Conservation (phyloP, 2,888 invertebrate genomes). For the Perizoma affinitatum region DNA sequence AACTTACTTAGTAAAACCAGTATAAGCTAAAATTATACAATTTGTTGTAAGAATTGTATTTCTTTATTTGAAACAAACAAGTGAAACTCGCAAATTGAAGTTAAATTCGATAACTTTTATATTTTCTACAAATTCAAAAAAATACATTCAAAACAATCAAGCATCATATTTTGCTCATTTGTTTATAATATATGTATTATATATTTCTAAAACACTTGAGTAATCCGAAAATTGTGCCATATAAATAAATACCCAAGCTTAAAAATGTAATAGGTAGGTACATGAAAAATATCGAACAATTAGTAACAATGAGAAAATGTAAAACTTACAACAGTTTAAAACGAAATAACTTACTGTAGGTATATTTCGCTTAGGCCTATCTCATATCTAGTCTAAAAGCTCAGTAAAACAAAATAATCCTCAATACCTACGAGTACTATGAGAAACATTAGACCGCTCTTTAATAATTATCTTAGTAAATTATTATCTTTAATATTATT, state of each 20-base stretch:
- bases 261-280: conserved; percentile 11
- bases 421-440: conserved; percentile 48
- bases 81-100: conserved; percentile 20
- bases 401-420: conserved; percentile 31
- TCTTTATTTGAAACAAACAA: conserved; percentile 31
- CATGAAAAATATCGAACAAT: conserved; percentile 9
- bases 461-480: conserved; percentile 29
- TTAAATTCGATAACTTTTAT: conserved; percentile 32
- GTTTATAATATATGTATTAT: neutral
- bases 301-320: conserved; percentile 19
- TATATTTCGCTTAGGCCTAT: conserved; percentile 34
- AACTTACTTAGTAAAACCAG: neutral
- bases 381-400: conserved; percentile 44
- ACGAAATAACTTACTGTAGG: conserved; percentile 49
- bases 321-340: conserved; percentile 39
- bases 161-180: neutral
- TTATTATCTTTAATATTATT: conserved; percentile 23
- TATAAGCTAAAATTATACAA: conserved; percentile 11
- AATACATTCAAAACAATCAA: conserved; percentile 16
- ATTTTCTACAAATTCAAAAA: conserved; percentile 29
- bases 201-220: conserved; percentile 9
- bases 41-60: conserved; percentile 15
- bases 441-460: conserved; percentile 62
- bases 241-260: conserved; percentile 25
- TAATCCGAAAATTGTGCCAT: conserved; percentile 19